phyloP scores from a whole-genome alignment of 2,113 vertebrate species.

The Tympanuchus pallidicinctus region DNA sequence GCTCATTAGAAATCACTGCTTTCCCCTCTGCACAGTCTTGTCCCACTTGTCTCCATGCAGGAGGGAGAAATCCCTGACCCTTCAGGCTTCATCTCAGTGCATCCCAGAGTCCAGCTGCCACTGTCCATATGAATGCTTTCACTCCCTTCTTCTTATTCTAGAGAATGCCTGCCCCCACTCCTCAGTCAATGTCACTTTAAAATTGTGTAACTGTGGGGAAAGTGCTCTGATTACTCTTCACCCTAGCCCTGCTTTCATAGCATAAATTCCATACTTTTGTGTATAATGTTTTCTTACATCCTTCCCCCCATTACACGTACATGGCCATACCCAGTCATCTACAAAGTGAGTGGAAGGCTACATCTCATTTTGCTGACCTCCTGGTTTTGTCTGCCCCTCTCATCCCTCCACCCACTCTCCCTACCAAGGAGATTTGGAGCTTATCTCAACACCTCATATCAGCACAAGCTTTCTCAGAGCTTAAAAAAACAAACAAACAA shows the following conservation, averaged over 20 bases:
- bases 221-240: neutral
- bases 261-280: neutral
- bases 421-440: neutral
- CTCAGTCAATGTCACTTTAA: neutral
- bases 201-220: neutral
- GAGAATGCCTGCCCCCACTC: neutral
- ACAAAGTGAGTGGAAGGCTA: no score
- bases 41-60: neutral
- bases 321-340: neutral
- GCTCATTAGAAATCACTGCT: neutral
- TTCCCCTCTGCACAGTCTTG: neutral
- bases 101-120: neutral
- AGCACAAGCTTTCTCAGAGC: neutral
- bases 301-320: rapidly evolving
- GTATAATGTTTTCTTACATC: neutral
- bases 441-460: neutral
- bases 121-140: neutral
- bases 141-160: neutral
- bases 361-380: rapidly evolving
- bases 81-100: neutral
- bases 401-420: neutral
- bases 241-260: neutral
- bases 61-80: neutral
- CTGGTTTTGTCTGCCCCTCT: neutral
- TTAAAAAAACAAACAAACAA: neutral